Base-by-base conservation (phyloP, 2,888 invertebrate genomes). In the Petrophora chlorosata region DNA sequence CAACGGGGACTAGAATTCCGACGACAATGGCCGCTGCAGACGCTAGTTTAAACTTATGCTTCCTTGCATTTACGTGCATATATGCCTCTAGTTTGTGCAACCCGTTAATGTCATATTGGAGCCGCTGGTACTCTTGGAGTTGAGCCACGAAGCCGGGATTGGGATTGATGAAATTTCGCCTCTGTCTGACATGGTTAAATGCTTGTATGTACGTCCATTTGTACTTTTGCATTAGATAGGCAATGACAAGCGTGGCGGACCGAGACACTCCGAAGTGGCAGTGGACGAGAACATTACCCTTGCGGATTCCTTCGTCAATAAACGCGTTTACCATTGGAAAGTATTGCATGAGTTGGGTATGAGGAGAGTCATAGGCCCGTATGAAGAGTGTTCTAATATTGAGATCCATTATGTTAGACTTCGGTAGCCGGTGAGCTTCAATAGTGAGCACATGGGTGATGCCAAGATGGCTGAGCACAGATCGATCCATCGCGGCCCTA, bases 201-300 rank as follows among this genome's bases (percentile, higher is more conserved):
- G 98, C 98, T 73, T 98, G 97, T 30, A 96, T 92, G 91, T 95
- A 95, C 25, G 94, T 93, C 79, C 97, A 81, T 51, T 93, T 93
- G 76, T 95, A 94, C 85, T 96, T 95, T 69, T 96, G 94, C 96
- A 98, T 98, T 67, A 98, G 93, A 89, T 97, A 98, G 35, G 98
- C 98, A 73, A 98, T 98, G 73, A 97, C 97, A 76, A 98, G 94
- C 55, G 98, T 98, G 55, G 98, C 97, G 59, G 98, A 98, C 61
- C 98, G 92, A 43, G 98, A 98, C 36, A 98, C 96, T 39, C 98
- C 98, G 38, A 98, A 98, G 74, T 98, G 98, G 82, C 98, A 98
- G 85, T 98, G 98, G 52, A 98, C 94, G 73, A 98, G 91, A 26
- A 98, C 96, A 70, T 94, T 87, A 0, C 90, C 90, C 14, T 93